A percentile compares a stretch with the other conserved stretches of the same genome.
These are phyloP conservation scores for Poeciliopsis gracilis DNA, from an alignment of 2,797 vertebrate species.

Conservation along the genomic window DNA sequence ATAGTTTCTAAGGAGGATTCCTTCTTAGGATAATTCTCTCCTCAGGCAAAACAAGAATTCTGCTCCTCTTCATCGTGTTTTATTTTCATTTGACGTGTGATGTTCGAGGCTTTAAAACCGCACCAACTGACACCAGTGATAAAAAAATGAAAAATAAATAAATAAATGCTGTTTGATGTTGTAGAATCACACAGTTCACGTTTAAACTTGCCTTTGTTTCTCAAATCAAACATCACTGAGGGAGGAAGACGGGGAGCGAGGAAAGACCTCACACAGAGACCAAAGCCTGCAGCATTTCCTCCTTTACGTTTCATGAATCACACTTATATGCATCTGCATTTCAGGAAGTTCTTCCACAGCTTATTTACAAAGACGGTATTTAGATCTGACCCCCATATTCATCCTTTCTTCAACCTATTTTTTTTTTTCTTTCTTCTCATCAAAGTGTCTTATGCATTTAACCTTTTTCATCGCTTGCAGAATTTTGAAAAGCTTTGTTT, in stretches of 20 bases:
- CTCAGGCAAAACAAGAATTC: neutral
- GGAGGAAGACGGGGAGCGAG: neutral
- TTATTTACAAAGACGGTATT: neutral
- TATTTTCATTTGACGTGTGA: neutral
- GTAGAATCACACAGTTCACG: neutral
- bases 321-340: neutral
- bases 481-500: neutral
- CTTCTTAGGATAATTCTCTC: neutral
- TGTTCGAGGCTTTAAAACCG: neutral
- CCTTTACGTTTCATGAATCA: neutral
- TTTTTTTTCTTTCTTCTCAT: neutral
- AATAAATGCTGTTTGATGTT: neutral
- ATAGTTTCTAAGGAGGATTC: neutral
- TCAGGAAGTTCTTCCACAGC: neutral
- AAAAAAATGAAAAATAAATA: neutral
- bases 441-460: neutral
- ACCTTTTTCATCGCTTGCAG: neutral
- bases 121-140: neutral
- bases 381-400: neutral
- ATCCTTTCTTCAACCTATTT: neutral
- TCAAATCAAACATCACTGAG: neutral
- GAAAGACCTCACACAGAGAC: conserved; percentile 4
- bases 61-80: neutral
- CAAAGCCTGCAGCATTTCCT: neutral
- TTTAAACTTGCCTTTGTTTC: conserved; percentile 1